Percentiles rank a stretch among this genome's conserved stretches.
phyloP scores from a whole-genome alignment of 2,888 invertebrate genomes.

The Imbricaverruca yamaguchii region DNA sequence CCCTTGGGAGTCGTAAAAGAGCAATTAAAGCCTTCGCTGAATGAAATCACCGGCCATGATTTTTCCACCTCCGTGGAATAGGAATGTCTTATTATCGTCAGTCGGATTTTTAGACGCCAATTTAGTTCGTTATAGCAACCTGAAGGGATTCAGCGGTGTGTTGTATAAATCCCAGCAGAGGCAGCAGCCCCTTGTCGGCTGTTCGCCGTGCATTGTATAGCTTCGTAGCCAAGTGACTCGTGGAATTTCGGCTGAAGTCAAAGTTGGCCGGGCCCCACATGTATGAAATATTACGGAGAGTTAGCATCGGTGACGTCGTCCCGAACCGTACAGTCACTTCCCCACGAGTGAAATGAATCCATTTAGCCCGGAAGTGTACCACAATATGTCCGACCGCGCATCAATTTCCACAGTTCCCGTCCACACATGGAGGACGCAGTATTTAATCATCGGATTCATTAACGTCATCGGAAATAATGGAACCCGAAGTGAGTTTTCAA shows the following conservation, averaged over 20 bases:
- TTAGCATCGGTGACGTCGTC: too few relatives aligned
- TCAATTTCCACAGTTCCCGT: background rate
- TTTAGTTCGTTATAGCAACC: background rate
- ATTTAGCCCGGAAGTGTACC: background rate
- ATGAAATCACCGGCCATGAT: slow-evolving; percentile 1
- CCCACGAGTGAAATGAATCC: background rate
- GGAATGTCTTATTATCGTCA: slow-evolving; percentile 12
- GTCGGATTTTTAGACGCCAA: background rate
- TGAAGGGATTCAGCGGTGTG: background rate
- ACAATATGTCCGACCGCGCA: background rate
- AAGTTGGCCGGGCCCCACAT: too few relatives aligned
- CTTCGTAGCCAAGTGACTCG: too few relatives aligned
- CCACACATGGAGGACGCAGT: background rate
- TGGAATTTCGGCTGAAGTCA: too few relatives aligned
- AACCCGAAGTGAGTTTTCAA: background rate
- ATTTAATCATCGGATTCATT: background rate
- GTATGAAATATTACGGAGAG: too few relatives aligned
- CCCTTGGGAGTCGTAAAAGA: slow-evolving; percentile 14
- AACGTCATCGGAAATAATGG: background rate
- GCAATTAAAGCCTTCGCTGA: slow-evolving; percentile 12
- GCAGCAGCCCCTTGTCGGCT: too few relatives aligned
- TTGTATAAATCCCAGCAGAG: too few relatives aligned
- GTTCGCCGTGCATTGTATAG: too few relatives aligned
- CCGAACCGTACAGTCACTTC: too few relatives aligned
- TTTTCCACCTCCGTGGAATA: slow-evolving; percentile 5